Base-by-base conservation (phyloP, 2,797 vertebrate species). In the Oreonectes daqikongensis region DNA sequence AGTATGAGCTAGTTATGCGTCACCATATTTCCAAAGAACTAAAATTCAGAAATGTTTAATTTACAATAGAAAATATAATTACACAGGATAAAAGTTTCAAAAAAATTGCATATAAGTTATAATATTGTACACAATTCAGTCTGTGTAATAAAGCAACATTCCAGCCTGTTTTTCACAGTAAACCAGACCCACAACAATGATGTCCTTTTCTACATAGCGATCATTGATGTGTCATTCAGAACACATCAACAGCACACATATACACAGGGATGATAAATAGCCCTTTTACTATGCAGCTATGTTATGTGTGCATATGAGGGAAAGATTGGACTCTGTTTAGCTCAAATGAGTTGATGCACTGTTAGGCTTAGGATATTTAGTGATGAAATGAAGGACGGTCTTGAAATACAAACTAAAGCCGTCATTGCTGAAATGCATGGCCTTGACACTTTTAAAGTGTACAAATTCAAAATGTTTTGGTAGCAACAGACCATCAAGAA, bases 91-190 rank as follows among this genome's bases (percentile, higher is more conserved):
- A 61, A 69, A 11, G 8, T 64, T 44, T 17, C 42, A 76, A 69
- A 1, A 61, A 42, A 28, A 32, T 59, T 75, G 63, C 38, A 75
- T 67, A 70, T 30, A 64, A 53, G 44, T 69, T 77, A 42, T 42
- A 61, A 60, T 68, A 50, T 61, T 52, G 30, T 22, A 55, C 67
- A 64, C 75, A 52, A 22, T 64, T 63, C 59, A 55, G 46, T 77
- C 67, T 64, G 59, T 69, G 66, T 70, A 70, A 64, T 42, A 69
- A 76, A 69, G 53, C 67, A 63, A 53, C 67, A 70, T 64, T 55
- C 32, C 35, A 42, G 42, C 67, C 75, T 40, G 57, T 70, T 70
- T 65, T 77, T 77, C 57, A 70, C 75, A 77, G 67, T 70, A 63
- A 38, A 64, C 32, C 42, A 9, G 32, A 77, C 15, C 35, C 24